Evolutionary conservation across 2,797 vertebrate species (phyloP).

Genomic region (Chloroceryle amazona): DNA sequence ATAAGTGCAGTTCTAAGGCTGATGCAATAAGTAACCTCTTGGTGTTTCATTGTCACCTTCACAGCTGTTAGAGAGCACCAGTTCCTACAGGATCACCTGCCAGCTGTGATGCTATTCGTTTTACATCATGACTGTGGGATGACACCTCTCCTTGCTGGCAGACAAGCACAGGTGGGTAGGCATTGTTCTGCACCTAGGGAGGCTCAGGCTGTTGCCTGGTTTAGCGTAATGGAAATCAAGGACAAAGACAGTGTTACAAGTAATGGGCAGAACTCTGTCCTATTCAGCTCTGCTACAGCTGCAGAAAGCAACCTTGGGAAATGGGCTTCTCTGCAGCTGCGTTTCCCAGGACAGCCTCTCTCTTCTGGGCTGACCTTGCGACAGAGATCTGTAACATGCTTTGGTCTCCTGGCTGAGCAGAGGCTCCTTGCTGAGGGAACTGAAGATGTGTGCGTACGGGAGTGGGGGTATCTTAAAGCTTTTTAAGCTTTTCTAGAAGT

Average conservation of each 20-base stretch:
- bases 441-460: fast-evolving
- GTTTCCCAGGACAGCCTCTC: not conserved
- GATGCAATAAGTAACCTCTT: not conserved
- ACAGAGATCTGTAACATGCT: not conserved
- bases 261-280: not conserved
- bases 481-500: conserved; percentile 3
- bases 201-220: fast-evolving
- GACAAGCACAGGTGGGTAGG: conserved; percentile 51
- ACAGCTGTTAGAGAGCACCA: conserved; percentile 11
- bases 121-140: not conserved
- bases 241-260: not conserved
- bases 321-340: not conserved
- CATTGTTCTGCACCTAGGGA: not conserved
- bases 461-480: not conserved
- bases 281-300: not conserved
- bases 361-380: not conserved
- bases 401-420: not conserved
- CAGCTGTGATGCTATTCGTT: conserved; percentile 34
- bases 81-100: conserved; percentile 26
- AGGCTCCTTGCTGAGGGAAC: not conserved
- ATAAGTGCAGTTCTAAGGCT: not conserved
- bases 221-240: not conserved
- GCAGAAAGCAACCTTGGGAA: not conserved
- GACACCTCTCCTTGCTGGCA: conserved; percentile 53
- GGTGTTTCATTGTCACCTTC: conserved; percentile 50